Conservation (phyloP, 2,113 vertebrate genomes). For the Cisticola juncidis region DNA sequence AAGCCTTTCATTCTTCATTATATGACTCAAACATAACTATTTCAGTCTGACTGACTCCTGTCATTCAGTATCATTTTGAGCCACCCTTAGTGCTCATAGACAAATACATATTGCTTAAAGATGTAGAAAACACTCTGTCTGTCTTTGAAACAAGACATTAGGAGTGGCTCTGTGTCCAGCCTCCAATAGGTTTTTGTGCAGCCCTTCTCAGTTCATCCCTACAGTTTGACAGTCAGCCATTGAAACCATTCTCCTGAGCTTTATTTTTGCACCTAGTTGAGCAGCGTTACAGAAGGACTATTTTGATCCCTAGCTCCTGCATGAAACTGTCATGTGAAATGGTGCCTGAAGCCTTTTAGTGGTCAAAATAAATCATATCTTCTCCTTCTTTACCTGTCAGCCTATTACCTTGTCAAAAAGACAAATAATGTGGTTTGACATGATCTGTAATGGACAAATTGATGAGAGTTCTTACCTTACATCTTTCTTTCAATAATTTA, state of each 20-base stretch:
- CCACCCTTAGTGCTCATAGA: neutral
- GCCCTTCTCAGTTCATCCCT: neutral
- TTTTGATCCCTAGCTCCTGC: neutral
- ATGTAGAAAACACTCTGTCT: neutral
- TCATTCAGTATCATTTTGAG: neutral
- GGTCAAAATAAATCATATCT: conserved; percentile 28
- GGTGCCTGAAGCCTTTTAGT: neutral
- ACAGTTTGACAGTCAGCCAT: neutral
- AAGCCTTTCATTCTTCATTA: neutral
- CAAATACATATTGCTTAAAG: neutral
- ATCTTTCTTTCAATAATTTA: neutral
- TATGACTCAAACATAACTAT: neutral
- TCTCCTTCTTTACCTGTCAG: neutral
- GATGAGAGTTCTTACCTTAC: neutral
- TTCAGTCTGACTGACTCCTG: neutral
- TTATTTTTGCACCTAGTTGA: neutral
- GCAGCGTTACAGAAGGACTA: neutral
- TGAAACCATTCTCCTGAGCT: neutral
- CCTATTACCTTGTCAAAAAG: neutral
- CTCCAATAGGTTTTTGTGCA: neutral
- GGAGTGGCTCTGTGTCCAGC: neutral
- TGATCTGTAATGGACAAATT: neutral
- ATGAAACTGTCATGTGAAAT: neutral
- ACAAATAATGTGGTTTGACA: conserved; percentile 3
- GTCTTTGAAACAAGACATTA: neutral